These are phyloP conservation scores for Lampris megalopsis DNA, from an alignment of 2,113 vertebrate species.

Conservation along the genomic window DNA sequence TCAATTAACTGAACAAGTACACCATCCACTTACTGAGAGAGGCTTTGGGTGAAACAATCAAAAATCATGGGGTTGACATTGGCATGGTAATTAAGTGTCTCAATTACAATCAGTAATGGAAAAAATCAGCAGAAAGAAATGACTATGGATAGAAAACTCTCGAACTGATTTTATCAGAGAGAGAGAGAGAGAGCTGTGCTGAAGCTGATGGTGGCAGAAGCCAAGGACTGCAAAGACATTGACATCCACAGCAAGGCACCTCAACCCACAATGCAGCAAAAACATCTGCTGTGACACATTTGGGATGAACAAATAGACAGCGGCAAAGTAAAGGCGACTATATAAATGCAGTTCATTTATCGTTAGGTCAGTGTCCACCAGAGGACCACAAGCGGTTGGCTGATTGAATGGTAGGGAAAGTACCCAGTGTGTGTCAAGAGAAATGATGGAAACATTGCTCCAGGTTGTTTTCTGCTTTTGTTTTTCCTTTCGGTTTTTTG, in stretches of 20 bases:
- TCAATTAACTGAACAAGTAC: slow-evolving; percentile 9
- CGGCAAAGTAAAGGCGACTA: background rate
- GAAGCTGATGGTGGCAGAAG: slow-evolving; percentile 21
- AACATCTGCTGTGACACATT: slow-evolving; percentile 3
- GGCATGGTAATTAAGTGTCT: background rate
- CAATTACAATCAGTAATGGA: background rate
- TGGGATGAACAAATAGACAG: background rate
- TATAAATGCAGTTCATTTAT: background rate
- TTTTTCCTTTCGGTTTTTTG: background rate
- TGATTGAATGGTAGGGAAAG: background rate
- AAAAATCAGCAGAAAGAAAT: background rate
- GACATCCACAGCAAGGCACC: slow-evolving; percentile 51
- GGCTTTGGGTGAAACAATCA: background rate
- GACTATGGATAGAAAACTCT: slow-evolving; percentile 6
- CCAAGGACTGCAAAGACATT: slow-evolving; percentile 24
- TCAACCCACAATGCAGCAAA: slow-evolving; percentile 33
- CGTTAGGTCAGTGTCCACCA: no score
- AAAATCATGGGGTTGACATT: background rate
- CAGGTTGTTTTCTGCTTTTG: background rate
- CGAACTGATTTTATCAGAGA: slow-evolving; percentile 34
- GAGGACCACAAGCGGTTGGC: background rate
- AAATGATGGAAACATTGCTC: background rate
- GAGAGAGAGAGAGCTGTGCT: background rate
- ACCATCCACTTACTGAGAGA: slow-evolving; percentile 2
- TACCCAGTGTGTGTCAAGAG: background rate